A percentile compares a stretch with the other conserved stretches of the same genome.
Evolutionary conservation across 2,113 vertebrate genomes (phyloP).

Genomic region (Nothocercus julius): DNA sequence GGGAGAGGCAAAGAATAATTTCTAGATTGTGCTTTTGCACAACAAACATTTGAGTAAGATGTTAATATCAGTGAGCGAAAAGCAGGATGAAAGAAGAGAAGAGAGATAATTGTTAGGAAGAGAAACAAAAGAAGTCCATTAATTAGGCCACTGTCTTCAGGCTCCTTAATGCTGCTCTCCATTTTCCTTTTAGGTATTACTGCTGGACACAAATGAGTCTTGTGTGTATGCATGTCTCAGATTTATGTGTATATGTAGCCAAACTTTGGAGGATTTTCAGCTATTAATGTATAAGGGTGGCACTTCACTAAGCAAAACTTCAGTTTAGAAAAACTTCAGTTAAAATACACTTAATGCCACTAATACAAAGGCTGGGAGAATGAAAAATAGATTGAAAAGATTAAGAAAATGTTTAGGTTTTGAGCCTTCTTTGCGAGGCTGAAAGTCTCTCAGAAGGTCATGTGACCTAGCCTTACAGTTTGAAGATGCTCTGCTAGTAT

Average conservation of each 20-base stretch:
- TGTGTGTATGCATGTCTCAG: fast-evolving
- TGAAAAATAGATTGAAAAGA: background rate
- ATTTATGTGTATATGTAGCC: background rate
- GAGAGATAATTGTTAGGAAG: background rate
- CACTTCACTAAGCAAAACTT: background rate
- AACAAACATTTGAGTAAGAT: background rate
- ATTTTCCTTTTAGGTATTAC: background rate
- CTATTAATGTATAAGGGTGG: background rate
- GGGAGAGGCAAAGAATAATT: background rate
- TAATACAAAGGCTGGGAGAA: background rate
- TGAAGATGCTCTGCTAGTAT: background rate
- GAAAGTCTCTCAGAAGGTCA: background rate
- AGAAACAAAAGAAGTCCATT: background rate
- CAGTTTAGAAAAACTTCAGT: background rate
- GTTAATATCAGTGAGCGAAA: background rate
- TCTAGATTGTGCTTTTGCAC: background rate
- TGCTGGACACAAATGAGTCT: background rate
- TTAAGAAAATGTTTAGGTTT: background rate
- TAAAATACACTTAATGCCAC: background rate
- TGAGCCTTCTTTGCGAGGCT: background rate
- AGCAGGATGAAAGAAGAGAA: background rate
- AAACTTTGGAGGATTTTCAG: background rate
- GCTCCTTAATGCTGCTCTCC: background rate
- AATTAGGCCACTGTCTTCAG: background rate
- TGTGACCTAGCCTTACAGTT: background rate